Evolutionary conservation across 2,888 invertebrate genomes (phyloP), one percentile per base, ranked within the genome.

Genomic region (Amiota communis): DNA sequence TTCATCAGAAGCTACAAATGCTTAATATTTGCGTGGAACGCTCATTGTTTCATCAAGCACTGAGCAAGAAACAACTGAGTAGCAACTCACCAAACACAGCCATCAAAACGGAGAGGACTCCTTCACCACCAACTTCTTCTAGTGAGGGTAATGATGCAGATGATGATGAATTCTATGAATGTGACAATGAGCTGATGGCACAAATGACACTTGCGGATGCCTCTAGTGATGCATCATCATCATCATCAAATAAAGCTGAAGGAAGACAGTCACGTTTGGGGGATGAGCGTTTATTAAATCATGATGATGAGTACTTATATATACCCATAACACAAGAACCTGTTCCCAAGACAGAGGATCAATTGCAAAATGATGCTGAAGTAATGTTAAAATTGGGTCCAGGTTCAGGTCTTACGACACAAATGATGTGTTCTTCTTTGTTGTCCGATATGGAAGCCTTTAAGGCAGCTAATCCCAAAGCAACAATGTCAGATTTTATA

Each of bases 391-490:
- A 96, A 80, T 91, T 98, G 47, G 97, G 97, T 1, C 95, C 96
- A 1, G 94, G 96, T 83, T 94, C 96, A 11, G 95, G 96, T 87
- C 92, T 97, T 77, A 92, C 98, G 73, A 97, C 98, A 0, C 93
- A 95, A 87, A 95, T 99, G 92, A 98, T 99, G 95, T 88, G 97
- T 88, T 97, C 98, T 0, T 96, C 97, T 0, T 91, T 99, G 13
- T 91, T 96, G 1, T 98, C 98, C 0, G 99, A 99, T 86, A 98
- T 99, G 98, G 97, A 98, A 89, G 96, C 98, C 0, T 99, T 99
- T 89, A 99, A 99, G 91, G 98, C 99, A 1, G 99, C 99, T 4
- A 99, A 99, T 91, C 98, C 98, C 0, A 95, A 95, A 6, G 94
- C 95, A 10, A 92, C 93, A 72, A 91, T 99, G 68, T 98, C 96